Base-by-base conservation (phyloP, 2,888 invertebrate species). In the Pseudococcus longispinus region DNA sequence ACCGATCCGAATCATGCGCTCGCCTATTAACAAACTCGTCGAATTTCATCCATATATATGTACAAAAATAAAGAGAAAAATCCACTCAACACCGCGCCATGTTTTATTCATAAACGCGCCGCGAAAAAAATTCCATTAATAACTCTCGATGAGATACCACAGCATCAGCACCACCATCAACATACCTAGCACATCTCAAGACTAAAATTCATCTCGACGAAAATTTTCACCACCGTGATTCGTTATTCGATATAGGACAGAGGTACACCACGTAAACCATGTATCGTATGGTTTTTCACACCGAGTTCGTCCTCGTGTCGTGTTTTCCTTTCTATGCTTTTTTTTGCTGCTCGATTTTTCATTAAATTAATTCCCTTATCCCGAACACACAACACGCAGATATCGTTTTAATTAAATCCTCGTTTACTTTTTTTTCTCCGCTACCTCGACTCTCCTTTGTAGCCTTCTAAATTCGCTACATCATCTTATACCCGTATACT, bases 1-100 rank as follows among this genome's bases (percentile, higher is more conserved):
- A 74, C 74, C 29, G 74, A 74, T 74, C 74, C 74, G 20, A 74
- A 74, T 74, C 74, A 74, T 32, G 74, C 74, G n/a, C 32, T 74
- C 32, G 29, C 74, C 74, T 74, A 37, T 74, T 74, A 74, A 74
- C 32, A 74, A 18, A 74, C 32, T 74, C 74, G 74, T 74, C 74
- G 74, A 74, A 74, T 74, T 74, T 74, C 32, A 18, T 51, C 51
- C 60, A 23, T 60, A 60, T 60, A 23, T 60, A 60, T 23, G 60
- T 60, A 13, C 60, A 23, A 60, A 51, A 60, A 74, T 32, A 74
- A 74, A 74, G 74, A 60, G 60, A 74, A 74, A 37, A 74, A 74
- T 32, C 74, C 29, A 60, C 60, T 60, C 60, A 23, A 60, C 60
- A 23, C 23, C 20, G 29, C 29, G 74, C 32, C 74, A 74, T 74